Percentiles rank a stretch among this genome's conserved stretches.
Conservation (phyloP, 2,113 vertebrate genomes). For the Prochilodus magdalenae region DNA sequence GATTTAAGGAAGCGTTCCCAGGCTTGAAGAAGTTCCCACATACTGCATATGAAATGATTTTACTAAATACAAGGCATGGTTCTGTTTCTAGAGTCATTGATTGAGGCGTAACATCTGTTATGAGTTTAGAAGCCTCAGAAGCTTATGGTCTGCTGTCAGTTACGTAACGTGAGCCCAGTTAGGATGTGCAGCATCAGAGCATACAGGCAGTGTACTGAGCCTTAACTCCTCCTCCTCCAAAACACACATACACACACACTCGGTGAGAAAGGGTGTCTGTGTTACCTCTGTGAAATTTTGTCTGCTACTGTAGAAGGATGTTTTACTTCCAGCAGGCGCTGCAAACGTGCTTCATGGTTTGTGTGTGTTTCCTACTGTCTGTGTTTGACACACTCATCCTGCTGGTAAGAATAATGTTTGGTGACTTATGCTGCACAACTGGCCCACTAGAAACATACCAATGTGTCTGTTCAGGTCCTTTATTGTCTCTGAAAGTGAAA, state of each 20-base stretch:
- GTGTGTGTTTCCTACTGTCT: constrained; percentile 11
- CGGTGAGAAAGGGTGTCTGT: background rate
- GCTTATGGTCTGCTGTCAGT: constrained; percentile 15
- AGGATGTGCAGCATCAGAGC: background rate
- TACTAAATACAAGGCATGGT: background rate
- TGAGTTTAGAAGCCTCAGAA: background rate
- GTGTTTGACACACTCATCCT: constrained; percentile 7
- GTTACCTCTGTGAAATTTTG: background rate
- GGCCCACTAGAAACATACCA: background rate
- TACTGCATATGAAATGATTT: no score
- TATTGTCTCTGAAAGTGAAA: background rate
- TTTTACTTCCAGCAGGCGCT: background rate
- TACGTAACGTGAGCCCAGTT: background rate
- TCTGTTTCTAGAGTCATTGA: background rate
- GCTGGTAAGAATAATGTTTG: background rate
- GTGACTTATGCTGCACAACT: constrained; percentile 14
- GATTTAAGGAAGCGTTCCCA: no score
- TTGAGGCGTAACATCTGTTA: background rate
- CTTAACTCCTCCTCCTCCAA: background rate
- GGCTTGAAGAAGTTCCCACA: no score
- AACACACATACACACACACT: background rate
- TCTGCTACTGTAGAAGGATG: background rate
- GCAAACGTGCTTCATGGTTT: constrained; percentile 19
- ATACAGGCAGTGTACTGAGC: background rate
- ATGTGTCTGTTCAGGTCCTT: background rate